Conservation (phyloP, 1,140 invertebrate species). For the Neelides sp. region DNA sequence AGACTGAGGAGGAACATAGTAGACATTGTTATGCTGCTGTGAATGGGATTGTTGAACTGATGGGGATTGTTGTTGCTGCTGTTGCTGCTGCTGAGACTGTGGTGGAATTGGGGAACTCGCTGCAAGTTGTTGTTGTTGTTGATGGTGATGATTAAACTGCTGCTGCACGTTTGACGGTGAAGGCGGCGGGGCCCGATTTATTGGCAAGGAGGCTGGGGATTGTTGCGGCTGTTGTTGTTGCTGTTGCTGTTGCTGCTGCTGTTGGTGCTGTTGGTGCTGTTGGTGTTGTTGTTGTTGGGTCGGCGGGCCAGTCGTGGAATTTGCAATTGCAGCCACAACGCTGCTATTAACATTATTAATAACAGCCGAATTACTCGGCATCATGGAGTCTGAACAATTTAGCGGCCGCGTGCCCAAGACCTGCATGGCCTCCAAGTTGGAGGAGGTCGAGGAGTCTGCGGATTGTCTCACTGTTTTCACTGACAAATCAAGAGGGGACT, state of each 20-base stretch:
- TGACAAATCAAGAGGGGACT: conserved; percentile 67
- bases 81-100: conserved; percentile 16
- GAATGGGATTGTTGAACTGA: not conserved
- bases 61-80: conserved; percentile 19
- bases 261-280: not conserved
- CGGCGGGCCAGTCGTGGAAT: conserved; percentile 22
- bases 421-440: not conserved
- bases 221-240: conserved; percentile 8
- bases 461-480: conserved; percentile 72
- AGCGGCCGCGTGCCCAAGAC: not conserved
- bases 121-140: not conserved
- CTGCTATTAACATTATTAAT: conserved; percentile 11
- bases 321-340: conserved; percentile 28
- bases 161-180: conserved; percentile 10
- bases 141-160: not conserved
- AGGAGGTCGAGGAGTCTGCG: conserved; percentile 66
- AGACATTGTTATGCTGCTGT: conserved; percentile 2
- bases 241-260: not conserved
- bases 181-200: conserved; percentile 12
- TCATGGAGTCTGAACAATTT: not conserved
- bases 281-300: not conserved
- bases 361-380: not conserved
- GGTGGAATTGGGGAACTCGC: not conserved
- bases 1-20: too few relatives aligned
- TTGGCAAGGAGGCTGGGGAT: conserved; percentile 14